Evolutionary conservation across 1,140 invertebrate species (phyloP), one percentile per base, ranked within the genome.

Genomic region (Anadara kagoshimensis): DNA sequence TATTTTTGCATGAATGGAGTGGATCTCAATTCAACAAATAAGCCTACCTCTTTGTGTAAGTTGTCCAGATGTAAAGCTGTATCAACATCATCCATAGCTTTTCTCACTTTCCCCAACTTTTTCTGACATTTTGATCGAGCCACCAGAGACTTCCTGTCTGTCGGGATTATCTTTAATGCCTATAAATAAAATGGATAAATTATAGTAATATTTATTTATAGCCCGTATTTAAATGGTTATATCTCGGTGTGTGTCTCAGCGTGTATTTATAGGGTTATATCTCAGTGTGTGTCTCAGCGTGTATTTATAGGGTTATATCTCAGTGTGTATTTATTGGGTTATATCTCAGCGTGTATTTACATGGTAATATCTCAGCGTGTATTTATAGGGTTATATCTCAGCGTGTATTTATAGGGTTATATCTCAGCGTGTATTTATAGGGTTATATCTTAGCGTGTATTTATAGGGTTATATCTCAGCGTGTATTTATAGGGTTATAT

Each of bases 81-180:
- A 84, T 97, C 94, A 0, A 95, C 95, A 84, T 98, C 96, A 76
- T 93, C 89, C 12, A 97, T 87, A 0, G 95, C 95, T 82, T 93
- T 92, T 36, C 93, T 91, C 0, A 95, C 93, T 80, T 96, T 93
- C 11, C 96, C 96, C 12, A 97, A 86, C 29, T 95, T 90, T n/a
- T 97, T 90, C 85, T 95, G 93, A 87, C 96, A 97, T 86, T 94
- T 94, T 83, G 96, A 96, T 68, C 96, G 91, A 4, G 95, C 93
- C 24, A 97, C 94, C 36, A 97, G 90, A 0, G 95, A 94, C 76
- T 94, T 94, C 78, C 95, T 94, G 79, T 97, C 95, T 57, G 92
- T 92, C 14, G 94, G 93, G 81, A 94, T 94, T 36, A 97, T 85
- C 82, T 97, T 95, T 63, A 97, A 90, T 12, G 79, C 79, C 74